Evolutionary conservation across 2,797 vertebrate species (phyloP), one percentile per base, ranked within the genome.

Genomic region (Chelon auratus): DNA sequence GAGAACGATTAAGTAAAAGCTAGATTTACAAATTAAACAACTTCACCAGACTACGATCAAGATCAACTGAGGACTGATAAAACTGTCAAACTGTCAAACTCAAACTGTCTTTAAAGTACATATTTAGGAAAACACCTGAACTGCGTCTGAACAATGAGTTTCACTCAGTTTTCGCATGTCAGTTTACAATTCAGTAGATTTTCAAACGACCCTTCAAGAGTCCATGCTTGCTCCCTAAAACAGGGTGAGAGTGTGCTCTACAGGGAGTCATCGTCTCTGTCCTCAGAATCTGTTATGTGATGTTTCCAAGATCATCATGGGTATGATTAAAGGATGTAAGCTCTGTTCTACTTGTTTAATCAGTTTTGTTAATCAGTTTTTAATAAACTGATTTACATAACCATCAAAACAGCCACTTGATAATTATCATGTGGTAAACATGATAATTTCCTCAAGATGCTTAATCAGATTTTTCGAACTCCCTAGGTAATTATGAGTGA

Each of bases 351-450:
- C 76, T 80, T 85, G 64, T 84, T 89, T 75, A 72, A 82, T 84
- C 83, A 82, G 30, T 80, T 74, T 72, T 83, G 75, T 75, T 87
- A 75, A 83, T 88, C 78, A 87, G 76, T 55, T 84, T 82, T 87
- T 88, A 85, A 89, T 87, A 87, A 82, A 82, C 66, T 68, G 53
- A 90, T 89, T 88, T 83, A 69, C 85, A 90, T 88, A 82, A 77
- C 52, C 74, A 88, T 87, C 82, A 91, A 85, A 91, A 89, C 79
- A 87, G 59, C 74, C 61, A 80, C 80, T 81, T 77, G 55, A 53
- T 81, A 84, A 89, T 91, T 88, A 84, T 50, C 59, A 57, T 79
- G 69, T 79, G 74, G 79, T 87, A 87, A 90, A 90, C 83, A 86
- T 56, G 45, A 45, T 80, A 53, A 84, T 88, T 87, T 85, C 56